Evolutionary conservation across 2,888 invertebrate genomes (phyloP).

Genomic region (Acronicta aceris): DNA sequence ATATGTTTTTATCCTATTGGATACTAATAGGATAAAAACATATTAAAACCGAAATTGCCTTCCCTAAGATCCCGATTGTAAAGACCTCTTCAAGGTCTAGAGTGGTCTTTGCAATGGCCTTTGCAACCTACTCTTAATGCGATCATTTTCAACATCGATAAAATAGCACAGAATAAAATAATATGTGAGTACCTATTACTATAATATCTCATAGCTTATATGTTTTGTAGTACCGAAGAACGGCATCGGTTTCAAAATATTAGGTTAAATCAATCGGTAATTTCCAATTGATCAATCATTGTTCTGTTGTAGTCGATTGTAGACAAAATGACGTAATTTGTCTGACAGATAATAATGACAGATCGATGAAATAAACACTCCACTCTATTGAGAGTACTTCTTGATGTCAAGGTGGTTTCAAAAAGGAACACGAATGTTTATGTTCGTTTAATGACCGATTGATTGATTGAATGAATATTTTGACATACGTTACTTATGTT

Average conservation of each 20-base stretch:
- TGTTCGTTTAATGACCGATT: constrained; percentile 13
- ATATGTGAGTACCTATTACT: too few relatives aligned
- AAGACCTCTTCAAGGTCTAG: too few relatives aligned
- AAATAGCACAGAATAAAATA: too few relatives aligned
- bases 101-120: too few relatives aligned
- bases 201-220: too few relatives aligned
- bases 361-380: constrained; percentile 27
- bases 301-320: constrained; percentile 5
- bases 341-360: constrained; percentile 35
- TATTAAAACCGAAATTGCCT: too few relatives aligned
- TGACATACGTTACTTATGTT: constrained; percentile 15
- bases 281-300: constrained; percentile 28
- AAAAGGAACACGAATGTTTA: constrained; percentile 21
- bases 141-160: too few relatives aligned
- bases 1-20: too few relatives aligned
- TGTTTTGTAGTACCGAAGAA: too few relatives aligned
- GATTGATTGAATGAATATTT: constrained; percentile 28
- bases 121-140: too few relatives aligned
- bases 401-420: constrained; percentile 36
- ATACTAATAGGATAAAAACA: too few relatives aligned
- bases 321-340: constrained; percentile 11
- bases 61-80: too few relatives aligned
- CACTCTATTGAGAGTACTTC: constrained; percentile 11
- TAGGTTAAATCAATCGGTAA: constrained; percentile 2
- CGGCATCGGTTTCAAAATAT: background rate